phyloP scores from a whole-genome alignment of 2,797 vertebrate genomes.

The Clarias platycephalus region DNA sequence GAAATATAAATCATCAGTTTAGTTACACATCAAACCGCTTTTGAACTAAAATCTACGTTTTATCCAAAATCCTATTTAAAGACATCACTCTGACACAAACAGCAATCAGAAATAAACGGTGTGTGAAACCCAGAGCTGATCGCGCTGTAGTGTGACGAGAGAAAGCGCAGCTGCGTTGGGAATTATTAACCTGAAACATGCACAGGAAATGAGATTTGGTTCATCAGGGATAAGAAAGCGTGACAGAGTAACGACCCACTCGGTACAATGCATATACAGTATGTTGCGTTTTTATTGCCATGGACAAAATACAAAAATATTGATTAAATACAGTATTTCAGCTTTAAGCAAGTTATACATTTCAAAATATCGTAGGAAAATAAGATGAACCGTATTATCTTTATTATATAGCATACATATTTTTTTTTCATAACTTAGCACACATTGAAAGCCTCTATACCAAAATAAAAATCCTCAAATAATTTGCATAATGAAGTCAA shows the following conservation, averaged over 20 bases:
- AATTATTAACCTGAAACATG: constrained; percentile 1
- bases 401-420: constrained; percentile 35
- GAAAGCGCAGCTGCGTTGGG: background rate
- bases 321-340: constrained; percentile 54
- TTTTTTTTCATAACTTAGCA: constrained; percentile 28
- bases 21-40: too few relatives aligned
- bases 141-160: background rate
- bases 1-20: too few relatives aligned
- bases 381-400: constrained; percentile 49
- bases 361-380: constrained; percentile 62
- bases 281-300: constrained; percentile 65
- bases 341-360: constrained; percentile 48
- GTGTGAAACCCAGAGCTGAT: background rate
- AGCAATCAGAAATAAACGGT: background rate
- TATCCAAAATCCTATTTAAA: background rate
- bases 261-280: background rate
- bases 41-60: too few relatives aligned
- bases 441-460: background rate
- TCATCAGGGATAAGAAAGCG: background rate
- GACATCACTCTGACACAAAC: background rate
- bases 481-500: constrained; percentile 48
- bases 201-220: background rate
- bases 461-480: background rate
- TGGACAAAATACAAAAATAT: constrained; percentile 63
- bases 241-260: background rate